These are phyloP conservation scores for Argyresthia goedartella DNA, from an alignment of 2,888 invertebrate genomes.

Conservation along the genomic window DNA sequence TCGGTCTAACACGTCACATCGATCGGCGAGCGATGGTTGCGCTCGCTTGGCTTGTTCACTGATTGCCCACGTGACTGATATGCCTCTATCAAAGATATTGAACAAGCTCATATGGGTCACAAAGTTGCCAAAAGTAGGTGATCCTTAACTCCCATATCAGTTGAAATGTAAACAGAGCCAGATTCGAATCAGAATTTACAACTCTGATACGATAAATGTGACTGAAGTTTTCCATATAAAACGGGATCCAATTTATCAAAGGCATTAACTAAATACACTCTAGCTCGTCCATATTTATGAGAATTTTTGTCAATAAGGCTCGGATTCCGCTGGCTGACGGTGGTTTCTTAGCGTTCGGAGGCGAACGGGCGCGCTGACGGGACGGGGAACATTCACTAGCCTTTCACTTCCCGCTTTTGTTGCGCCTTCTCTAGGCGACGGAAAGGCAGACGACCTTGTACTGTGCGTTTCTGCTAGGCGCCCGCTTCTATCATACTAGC, in stretches of 20 bases:
- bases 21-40: not conserved
- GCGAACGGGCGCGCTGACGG: slow-evolving; percentile 21
- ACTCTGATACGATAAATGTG: too few species aligned
- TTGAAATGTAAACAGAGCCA: too few species aligned
- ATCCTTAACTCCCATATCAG: not conserved
- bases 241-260: too few species aligned
- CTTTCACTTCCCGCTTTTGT: slow-evolving; percentile 71
- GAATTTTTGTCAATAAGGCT: slow-evolving; percentile 7
- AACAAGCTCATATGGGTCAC: not conserved
- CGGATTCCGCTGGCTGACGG: slow-evolving; percentile 18
- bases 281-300: too few species aligned
- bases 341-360: slow-evolving; percentile 29
- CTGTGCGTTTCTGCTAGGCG: slow-evolving; percentile 48
- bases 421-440: slow-evolving; percentile 46
- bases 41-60: slow-evolving; percentile 24
- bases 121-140: not conserved
- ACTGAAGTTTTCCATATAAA: too few species aligned
- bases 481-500: slow-evolving; percentile 42
- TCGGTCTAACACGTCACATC: not conserved
- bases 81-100: too few species aligned
- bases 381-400: slow-evolving; percentile 62
- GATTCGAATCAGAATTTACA: too few species aligned
- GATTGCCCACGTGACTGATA: slow-evolving; percentile 24
- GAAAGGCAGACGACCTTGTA: slow-evolving; percentile 66
- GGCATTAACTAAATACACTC: too few species aligned